phyloP scores from a whole-genome alignment of 37 sponge, comb jelly and placozoan genomes.

The Spongilla lacustris region DNA sequence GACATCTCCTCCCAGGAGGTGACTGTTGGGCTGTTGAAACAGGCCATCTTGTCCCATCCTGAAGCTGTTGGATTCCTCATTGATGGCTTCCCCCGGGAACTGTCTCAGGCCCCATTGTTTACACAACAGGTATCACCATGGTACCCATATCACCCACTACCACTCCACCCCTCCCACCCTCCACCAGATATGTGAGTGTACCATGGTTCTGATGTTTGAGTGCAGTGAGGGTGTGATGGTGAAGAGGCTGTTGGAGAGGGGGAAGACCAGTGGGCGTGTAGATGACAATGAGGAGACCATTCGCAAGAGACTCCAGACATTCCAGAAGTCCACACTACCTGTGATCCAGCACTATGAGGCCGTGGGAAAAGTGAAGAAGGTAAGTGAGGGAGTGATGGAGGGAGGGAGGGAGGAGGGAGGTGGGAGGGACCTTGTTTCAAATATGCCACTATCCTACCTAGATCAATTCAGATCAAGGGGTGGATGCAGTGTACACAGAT shows the following conservation, averaged over 20 bases:
- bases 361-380: constrained; percentile 49
- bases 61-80: constrained; percentile 72
- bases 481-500: constrained; percentile 59
- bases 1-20: constrained; percentile 37
- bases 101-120: constrained; percentile 72
- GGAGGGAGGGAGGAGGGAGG: not conserved
- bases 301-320: constrained; percentile 71
- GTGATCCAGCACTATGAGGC: constrained; percentile 65
- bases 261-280: constrained; percentile 74
- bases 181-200: constrained; percentile 64
- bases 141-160: not conserved
- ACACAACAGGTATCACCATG: constrained; percentile 54
- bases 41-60: constrained; percentile 43
- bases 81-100: constrained; percentile 91
- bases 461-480: constrained; percentile 43
- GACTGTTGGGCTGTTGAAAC: constrained; percentile 55
- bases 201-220: constrained; percentile 73
- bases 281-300: constrained; percentile 92
- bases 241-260: constrained; percentile 65
- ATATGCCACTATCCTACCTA: not conserved
- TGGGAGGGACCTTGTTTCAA: not conserved
- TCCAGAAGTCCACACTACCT: constrained; percentile 67
- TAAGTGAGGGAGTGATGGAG: constrained; percentile 8
- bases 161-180: not conserved
- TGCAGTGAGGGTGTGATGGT: constrained; percentile 84